Conservation (phyloP, 2,888 invertebrate species). For the Adelphocoris suturalis region DNA sequence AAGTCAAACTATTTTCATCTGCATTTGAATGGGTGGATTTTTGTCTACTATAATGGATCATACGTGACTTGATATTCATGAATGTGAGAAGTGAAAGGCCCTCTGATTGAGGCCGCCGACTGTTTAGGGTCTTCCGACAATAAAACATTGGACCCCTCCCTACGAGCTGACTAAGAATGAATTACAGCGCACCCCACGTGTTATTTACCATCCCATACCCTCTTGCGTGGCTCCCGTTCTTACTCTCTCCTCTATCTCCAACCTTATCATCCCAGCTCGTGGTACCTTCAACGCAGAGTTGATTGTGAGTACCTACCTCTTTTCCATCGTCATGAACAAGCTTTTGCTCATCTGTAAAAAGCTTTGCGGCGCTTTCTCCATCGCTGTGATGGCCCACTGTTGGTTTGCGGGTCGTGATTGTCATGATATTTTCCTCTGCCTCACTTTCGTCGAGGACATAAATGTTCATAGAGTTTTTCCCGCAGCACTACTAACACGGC, state of each 20-base stretch:
- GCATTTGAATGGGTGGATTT: conserved; percentile 5
- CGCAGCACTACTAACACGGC: neutral
- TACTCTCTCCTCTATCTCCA: neutral
- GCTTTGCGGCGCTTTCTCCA: neutral
- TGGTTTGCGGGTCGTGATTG: neutral
- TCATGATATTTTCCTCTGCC: neutral
- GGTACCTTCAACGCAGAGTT: neutral
- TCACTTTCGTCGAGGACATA: neutral
- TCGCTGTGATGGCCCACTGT: neutral
- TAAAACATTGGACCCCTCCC: conserved; percentile 8
- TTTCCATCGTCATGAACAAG: neutral
- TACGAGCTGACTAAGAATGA: conserved; percentile 13
- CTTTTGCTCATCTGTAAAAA: neutral
- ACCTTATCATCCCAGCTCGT: neutral
- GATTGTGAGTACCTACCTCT: conserved; percentile 4
- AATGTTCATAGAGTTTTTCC: neutral
- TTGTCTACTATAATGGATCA: neutral
- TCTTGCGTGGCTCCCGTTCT: neutral
- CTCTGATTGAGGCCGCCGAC: conserved; percentile 28
- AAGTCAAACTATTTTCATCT: conserved; percentile 19
- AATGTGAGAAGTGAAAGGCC: neutral
- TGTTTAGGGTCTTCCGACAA: conserved; percentile 13
- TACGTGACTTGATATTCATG: neutral
- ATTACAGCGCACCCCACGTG: conserved; percentile 28
- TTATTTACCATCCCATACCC: neutral